These are phyloP conservation scores for Coracopsis vasa DNA, from an alignment of 2,113 vertebrate species.

Conservation along the genomic window DNA sequence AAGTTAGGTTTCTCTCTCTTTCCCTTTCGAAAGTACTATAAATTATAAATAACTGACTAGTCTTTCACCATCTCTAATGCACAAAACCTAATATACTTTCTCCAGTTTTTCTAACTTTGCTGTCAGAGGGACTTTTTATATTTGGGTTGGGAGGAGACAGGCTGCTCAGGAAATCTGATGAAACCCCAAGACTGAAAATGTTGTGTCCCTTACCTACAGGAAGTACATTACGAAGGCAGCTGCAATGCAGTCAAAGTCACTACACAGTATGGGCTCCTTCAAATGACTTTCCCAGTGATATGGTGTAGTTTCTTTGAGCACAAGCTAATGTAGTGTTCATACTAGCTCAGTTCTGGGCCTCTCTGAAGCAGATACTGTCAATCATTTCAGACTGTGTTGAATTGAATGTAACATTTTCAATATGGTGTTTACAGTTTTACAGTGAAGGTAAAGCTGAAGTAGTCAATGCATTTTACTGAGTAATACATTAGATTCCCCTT, in stretches of 20 bases:
- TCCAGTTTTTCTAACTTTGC: background rate
- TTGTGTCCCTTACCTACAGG: background rate
- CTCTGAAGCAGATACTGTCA: slow-evolving; percentile 38
- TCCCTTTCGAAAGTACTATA: background rate
- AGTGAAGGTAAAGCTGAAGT: background rate
- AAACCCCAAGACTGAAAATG: background rate
- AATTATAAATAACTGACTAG: slow-evolving; percentile 43
- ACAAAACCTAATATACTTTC: background rate
- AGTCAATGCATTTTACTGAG: background rate
- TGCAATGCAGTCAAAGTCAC: background rate
- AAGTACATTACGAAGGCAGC: background rate
- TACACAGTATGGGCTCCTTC: background rate
- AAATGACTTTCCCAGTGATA: background rate
- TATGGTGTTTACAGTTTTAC: background rate
- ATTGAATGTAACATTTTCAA: slow-evolving; percentile 5
- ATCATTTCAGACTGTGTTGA: slow-evolving; percentile 31
- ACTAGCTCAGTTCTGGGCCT: background rate
- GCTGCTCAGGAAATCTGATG: background rate
- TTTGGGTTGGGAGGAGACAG: background rate
- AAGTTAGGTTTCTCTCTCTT: background rate
- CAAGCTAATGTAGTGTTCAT: background rate
- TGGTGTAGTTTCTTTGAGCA: background rate
- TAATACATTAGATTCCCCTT: background rate
- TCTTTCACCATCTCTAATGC: background rate
- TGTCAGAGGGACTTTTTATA: background rate